Conservation (phyloP, 2,888 invertebrate species). For the Drosophila mimetica region DNA sequence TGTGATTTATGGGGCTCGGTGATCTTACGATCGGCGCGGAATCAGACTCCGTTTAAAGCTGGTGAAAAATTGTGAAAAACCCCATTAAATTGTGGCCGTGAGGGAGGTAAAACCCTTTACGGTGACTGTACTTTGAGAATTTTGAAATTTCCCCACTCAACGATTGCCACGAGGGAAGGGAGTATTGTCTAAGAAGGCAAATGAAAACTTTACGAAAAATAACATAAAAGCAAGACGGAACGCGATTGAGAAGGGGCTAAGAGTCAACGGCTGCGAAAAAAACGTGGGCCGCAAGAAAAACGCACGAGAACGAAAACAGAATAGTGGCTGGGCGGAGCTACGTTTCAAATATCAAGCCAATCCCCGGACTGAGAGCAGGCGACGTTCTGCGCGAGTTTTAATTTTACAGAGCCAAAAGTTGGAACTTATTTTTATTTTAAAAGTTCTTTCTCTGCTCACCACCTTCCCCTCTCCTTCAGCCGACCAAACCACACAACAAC, state of each 20-base stretch:
- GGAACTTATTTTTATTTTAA: conserved; percentile 38
- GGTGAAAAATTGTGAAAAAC: too few relatives aligned
- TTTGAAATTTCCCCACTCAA: too few relatives aligned
- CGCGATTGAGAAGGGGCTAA: conserved; percentile 42
- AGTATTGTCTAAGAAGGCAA: conserved; percentile 1
- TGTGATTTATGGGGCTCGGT: too few relatives aligned
- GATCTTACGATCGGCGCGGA: too few relatives aligned
- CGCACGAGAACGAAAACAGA: conserved; percentile 51
- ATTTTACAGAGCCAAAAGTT: conserved; percentile 41
- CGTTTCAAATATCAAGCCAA: conserved; percentile 56
- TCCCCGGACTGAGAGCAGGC: conserved; percentile 51
- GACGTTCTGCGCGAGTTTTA: conserved; percentile 42
- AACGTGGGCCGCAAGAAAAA: conserved; percentile 59
- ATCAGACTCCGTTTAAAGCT: too few relatives aligned
- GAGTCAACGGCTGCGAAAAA: conserved; percentile 52
- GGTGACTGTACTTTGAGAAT: too few relatives aligned
- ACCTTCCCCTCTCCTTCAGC: too few relatives aligned
- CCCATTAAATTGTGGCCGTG: too few relatives aligned
- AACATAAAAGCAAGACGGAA: conserved; percentile 30
- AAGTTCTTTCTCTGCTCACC: conserved; percentile 1
- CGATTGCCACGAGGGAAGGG: background rate
- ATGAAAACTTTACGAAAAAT: conserved; percentile 10
- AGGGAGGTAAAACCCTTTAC: too few relatives aligned
- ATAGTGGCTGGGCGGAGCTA: conserved; percentile 68
- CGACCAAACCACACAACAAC: too few relatives aligned